Evolutionary conservation across 2,888 invertebrate species (phyloP).

Genomic region (Drosophila nigritarsus): DNA sequence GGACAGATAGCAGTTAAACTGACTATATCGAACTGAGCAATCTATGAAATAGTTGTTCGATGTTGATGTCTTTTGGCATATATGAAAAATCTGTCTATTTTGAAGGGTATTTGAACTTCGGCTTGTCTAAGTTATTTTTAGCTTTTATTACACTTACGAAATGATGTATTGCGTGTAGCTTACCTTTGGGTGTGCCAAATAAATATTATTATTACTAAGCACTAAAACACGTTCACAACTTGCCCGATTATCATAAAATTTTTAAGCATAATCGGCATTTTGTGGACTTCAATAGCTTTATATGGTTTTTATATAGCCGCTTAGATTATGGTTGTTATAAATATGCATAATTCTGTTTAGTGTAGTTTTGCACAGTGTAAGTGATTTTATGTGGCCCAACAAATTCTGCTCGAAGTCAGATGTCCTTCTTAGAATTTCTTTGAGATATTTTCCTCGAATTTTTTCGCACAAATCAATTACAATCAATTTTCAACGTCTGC

Average conservation of each 20-base stretch:
- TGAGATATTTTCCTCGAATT: neutral
- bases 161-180: neutral
- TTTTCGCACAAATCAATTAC: neutral
- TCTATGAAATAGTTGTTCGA: neutral
- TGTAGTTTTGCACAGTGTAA: neutral
- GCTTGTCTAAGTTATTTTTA: neutral
- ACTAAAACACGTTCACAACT: neutral
- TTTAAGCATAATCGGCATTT: neutral
- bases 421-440: neutral
- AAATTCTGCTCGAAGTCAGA: neutral
- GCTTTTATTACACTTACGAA: neutral
- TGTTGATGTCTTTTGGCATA: neutral
- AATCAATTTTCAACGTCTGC: neutral
- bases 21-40: rapidly evolving
- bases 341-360: neutral
- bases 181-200: neutral
- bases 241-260: neutral
- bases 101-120: neutral
- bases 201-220: neutral
- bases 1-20: too few species aligned
- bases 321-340: neutral
- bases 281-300: neutral
- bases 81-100: neutral
- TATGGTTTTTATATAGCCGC: neutral
- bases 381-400: neutral